Base-by-base conservation (phyloP, 2,888 invertebrate genomes). In the Tipula helvola region DNA sequence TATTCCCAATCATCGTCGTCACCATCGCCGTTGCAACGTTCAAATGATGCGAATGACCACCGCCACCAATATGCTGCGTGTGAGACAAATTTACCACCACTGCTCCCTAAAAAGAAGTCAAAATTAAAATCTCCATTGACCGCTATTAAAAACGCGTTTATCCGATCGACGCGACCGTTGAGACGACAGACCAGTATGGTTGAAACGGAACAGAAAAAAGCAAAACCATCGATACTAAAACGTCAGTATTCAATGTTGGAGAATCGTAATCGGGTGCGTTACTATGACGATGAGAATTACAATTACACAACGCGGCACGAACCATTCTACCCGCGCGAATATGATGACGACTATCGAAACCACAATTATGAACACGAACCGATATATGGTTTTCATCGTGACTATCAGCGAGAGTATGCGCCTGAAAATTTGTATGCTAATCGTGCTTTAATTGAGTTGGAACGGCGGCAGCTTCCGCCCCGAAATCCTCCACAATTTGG, bases 191-290 rank as follows among this genome's bases (percentile, higher is more conserved):
- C 91, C 71, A 91, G 92, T 87, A 91, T 91, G 91, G 90, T 90
- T 44, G 92, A 92, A 86, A 90, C 90, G 71, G 89, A 89, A 83
- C 90, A 91, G 83, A 89, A 90, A n/a, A 88, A 88, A 4, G 90
- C 90, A 83, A 90, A 90, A 86, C 90, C 90, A 1, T 88, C 88
- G 18, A 87, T 84, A 84, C 12, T 92, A 10, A 89, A 91, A 0
- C 90, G 91, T 0, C 92, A 92, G 88, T 90, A 91, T 86, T 92
- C 92, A 13, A 91, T 92, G 91, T 89, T 91, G 88, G 91, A 92
- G 87, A 88, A 91, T 5, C 90, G 90, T 7, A 90, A 90, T 36
- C 41, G 86, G 2, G 83, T 36, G 71, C 83, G 87, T 36, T 86
- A 87, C n/a, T 87, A 87, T 86, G 85, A 86, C 8, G 83, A 86